A percentile compares a stretch with the other conserved stretches of the same genome.
These are phyloP conservation scores for Dendrocincla tyrannina DNA, from an alignment of 2,797 vertebrate species.

Conservation along the genomic window DNA sequence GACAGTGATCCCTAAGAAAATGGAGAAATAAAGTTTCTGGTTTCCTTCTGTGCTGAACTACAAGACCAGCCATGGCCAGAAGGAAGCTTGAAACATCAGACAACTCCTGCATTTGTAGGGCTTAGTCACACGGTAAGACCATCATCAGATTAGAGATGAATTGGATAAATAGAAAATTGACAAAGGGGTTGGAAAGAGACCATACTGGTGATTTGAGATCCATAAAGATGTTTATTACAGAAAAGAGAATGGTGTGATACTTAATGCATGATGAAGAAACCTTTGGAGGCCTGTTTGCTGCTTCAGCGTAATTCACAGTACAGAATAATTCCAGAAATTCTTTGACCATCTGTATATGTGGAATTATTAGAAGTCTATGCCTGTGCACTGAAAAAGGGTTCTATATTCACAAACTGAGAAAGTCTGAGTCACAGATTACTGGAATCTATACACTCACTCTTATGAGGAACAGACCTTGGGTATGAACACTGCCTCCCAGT, in stretches of 20 bases:
- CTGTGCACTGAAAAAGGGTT: neutral
- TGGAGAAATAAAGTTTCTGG: neutral
- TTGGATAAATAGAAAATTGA: neutral
- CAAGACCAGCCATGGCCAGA: neutral
- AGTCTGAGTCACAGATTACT: neutral
- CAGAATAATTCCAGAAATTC: neutral
- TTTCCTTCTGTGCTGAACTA: neutral
- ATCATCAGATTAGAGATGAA: neutral
- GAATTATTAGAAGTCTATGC: neutral
- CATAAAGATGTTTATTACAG: neutral
- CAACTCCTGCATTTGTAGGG: neutral
- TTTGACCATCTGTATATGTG: fast-evolving
- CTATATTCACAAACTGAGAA: neutral
- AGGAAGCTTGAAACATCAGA: neutral
- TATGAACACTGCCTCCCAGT: neutral
- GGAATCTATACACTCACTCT: neutral
- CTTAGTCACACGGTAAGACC: neutral
- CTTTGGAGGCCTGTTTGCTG: neutral
- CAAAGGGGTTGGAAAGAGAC: neutral
- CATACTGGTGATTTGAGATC: neutral
- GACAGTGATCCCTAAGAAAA: neutral
- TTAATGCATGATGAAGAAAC: neutral
- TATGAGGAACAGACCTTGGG: neutral
- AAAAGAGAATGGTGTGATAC: neutral
- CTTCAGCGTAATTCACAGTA: neutral